Base-by-base conservation (phyloP, 2,888 invertebrate species). In the Drosophila kuntzei region DNA sequence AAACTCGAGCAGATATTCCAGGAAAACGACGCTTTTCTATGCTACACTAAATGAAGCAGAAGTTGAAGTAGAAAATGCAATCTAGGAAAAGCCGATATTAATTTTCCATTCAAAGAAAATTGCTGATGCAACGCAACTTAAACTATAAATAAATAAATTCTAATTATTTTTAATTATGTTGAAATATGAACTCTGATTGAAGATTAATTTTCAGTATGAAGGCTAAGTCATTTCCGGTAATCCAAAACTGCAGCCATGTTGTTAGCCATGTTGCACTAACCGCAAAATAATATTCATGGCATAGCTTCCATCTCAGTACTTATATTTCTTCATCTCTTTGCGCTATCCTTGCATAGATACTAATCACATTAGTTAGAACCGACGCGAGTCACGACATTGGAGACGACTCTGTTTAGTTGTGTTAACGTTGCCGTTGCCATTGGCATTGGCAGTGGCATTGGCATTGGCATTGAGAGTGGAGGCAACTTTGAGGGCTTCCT, bases 351-450 rank as follows among this genome's bases (percentile, higher is more conserved):
- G 6, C 36, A 36, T 8, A 32, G 27, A 27, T 27, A 69, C 69
- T 69, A 63, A 71, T 71, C 49, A 53, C 49, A 69, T 70, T 70
- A 63, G 63, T 58, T 62, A 9, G 44, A 18, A 57, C 46, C 41
- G 39, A 46, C 34, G 41, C 27, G n/a, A 41, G 25, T 51, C 34
- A 44, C 43, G 63, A 58, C 58, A 58, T 59, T 64, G 34, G 53
- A 47, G 41, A 54, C 59, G 39, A 12, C 14, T 32, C 18, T 3
- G 16, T 12, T 34, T n/a, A n/a, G 34, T 34, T 12, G 9, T 32
- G 9, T n/a, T 36, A n/a, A 0, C 14, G 2, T 14, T 18, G 18
- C 5, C 18, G 11, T 39, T 44, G 44, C 25, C 44, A 14, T 25
- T 25, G 44, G 1, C 44, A 25, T n/a, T 43, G 43, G 2, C 39